A percentile compares a stretch with the other conserved stretches of the same genome.
These are phyloP conservation scores for Falco rusticolus DNA, from an alignment of 2,797 vertebrate species.

Conservation along the genomic window DNA sequence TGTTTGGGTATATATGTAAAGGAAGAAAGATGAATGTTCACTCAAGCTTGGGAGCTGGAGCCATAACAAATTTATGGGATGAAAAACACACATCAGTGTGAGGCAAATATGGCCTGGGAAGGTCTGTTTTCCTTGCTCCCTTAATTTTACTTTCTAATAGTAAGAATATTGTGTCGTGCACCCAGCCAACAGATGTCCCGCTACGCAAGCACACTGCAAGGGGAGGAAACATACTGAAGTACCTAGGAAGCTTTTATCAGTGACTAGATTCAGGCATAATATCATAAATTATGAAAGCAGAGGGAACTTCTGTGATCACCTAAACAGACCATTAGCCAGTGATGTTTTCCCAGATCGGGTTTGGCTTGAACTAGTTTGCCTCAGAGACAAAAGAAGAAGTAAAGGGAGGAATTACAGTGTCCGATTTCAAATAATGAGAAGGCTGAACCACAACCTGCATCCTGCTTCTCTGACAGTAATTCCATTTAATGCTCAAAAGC, in stretches of 20 bases:
- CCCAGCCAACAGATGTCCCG: not conserved
- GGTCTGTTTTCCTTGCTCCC: not conserved
- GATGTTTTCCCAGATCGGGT: not conserved
- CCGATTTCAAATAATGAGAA: not conserved
- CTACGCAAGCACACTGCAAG: accelerated
- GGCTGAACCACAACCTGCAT: not conserved
- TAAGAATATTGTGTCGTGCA: not conserved
- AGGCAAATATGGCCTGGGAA: not conserved
- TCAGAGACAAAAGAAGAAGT: not conserved
- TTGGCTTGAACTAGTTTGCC: not conserved
- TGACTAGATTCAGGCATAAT: not conserved
- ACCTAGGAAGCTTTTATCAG: not conserved
- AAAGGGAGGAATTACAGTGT: not conserved
- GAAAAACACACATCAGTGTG: not conserved
- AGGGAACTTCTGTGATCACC: not conserved
- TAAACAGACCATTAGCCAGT: not conserved
- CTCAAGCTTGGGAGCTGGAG: slow-evolving; percentile 44
- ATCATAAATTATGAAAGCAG: not conserved
- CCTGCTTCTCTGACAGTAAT: not conserved
- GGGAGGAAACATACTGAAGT: not conserved
- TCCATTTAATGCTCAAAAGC: not conserved
- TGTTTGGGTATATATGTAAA: slow-evolving; percentile 22
- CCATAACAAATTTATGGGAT: slow-evolving; percentile 51
- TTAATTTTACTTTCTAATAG: not conserved
- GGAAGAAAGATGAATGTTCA: slow-evolving; percentile 67